A percentile compares a stretch with the other conserved stretches of the same genome.
These are phyloP conservation scores for Asteroscopus sphinx DNA, from an alignment of 2,888 invertebrate species.

Conservation along the genomic window DNA sequence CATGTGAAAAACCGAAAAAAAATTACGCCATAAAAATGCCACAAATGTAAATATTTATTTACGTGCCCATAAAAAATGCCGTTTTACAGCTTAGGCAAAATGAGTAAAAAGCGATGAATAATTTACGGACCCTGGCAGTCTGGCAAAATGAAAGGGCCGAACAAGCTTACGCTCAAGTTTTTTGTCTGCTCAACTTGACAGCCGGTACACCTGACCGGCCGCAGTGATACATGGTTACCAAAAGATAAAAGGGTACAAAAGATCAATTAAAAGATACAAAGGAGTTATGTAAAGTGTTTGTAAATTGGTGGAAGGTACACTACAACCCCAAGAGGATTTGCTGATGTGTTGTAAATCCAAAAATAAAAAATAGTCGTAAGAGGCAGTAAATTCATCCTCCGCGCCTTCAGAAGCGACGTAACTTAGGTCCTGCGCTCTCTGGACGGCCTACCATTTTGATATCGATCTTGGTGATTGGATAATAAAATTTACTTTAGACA, in stretches of 20 bases:
- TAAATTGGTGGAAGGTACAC: no score
- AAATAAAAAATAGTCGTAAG: no score
- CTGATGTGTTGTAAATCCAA: no score
- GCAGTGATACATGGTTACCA: slow-evolving; percentile 2
- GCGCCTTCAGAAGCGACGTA: no score
- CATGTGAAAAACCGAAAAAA: not conserved
- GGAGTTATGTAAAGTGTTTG: no score
- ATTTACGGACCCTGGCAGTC: slow-evolving; percentile 22
- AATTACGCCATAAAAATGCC: slow-evolving; percentile 20
- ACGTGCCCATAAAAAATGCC: slow-evolving; percentile 39
- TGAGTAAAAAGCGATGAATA: slow-evolving; percentile 48
- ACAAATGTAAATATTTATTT: slow-evolving; percentile 40
- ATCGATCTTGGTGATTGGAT: no score
- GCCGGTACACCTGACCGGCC: slow-evolving; percentile 31
- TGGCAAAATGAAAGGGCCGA: slow-evolving; percentile 25
- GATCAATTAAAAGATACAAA: not conserved
- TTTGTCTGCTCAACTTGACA: slow-evolving; percentile 41
- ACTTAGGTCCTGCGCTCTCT: no score
- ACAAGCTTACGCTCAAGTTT: slow-evolving; percentile 23
- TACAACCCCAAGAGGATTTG: no score
- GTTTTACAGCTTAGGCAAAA: slow-evolving; percentile 33
- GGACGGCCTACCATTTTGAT: no score
- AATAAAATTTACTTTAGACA: no score
- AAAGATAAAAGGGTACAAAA: not conserved
- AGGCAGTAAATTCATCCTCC: no score